Evolutionary conservation across 2,113 vertebrate species (phyloP).

Genomic region (Kryptolebias marmoratus): DNA sequence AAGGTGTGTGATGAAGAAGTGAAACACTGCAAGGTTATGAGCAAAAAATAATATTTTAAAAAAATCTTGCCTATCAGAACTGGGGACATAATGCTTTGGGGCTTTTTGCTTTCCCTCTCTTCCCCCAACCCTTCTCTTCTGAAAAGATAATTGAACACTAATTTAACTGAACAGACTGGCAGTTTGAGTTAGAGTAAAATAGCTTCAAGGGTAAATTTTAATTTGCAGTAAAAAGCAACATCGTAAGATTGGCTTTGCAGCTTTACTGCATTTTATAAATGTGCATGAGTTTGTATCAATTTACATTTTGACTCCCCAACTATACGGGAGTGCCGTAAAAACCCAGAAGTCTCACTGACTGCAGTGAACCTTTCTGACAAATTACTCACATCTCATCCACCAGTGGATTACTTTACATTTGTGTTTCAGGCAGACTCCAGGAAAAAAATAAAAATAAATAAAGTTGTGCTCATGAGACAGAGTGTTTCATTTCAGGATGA

Average conservation of each 20-base stretch:
- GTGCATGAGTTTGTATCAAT: no score
- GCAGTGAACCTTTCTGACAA: no score
- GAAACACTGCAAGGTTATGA: no score
- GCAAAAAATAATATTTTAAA: no score
- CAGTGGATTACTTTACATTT: no score
- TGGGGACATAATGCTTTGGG: neutral
- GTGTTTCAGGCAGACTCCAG: no score
- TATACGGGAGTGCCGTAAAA: no score
- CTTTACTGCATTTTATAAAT: constrained; percentile 20
- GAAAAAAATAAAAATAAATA: no score
- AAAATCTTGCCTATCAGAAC: neutral
- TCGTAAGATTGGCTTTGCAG: constrained; percentile 24
- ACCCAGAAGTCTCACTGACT: no score
- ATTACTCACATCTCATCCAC: no score
- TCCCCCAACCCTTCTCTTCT: neutral
- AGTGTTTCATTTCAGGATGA: neutral
- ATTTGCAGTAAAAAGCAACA: constrained; percentile 22
- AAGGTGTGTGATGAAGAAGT: neutral
- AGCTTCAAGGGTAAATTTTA: constrained; percentile 30
- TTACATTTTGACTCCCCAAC: neutral
- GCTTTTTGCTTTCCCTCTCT: neutral
- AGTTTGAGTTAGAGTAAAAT: constrained; percentile 23
- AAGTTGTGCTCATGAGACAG: no score
- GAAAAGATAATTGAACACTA: constrained; percentile 18
- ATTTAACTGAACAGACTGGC: constrained; percentile 22